Evolutionary conservation across 2,888 invertebrate species (phyloP).

Genomic region (Dendrolimus pini): DNA sequence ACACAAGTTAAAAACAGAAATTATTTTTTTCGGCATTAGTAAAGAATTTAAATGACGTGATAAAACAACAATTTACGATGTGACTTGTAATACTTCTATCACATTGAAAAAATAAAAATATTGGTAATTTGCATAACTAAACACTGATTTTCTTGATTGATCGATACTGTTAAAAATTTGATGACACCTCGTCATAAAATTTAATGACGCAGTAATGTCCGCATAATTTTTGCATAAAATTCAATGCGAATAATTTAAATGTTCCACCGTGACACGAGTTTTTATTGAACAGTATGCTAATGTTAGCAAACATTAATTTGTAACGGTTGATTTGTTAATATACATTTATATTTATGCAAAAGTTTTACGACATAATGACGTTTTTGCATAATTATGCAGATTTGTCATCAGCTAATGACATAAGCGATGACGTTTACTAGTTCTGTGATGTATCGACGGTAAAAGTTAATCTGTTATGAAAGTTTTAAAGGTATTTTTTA

Average conservation of each 20-base stretch:
- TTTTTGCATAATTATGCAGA: constrained; percentile 26
- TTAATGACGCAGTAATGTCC: constrained; percentile 49
- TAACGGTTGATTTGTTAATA: constrained; percentile 75
- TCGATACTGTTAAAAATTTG: constrained; percentile 56
- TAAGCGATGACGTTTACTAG: constrained; percentile 60
- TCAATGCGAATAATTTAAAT: constrained; percentile 17
- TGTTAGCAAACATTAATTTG: constrained; percentile 71
- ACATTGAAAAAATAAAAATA: too few relatives aligned
- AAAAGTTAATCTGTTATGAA: constrained; percentile 48
- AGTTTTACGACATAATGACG: constrained; percentile 36
- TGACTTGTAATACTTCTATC: too few relatives aligned
- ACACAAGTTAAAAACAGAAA: too few relatives aligned
- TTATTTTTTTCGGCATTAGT: too few relatives aligned
- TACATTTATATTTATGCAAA: constrained; percentile 54
- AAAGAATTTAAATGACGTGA: too few relatives aligned
- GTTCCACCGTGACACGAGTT: constrained; percentile 56
- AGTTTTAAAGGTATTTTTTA: constrained; percentile 5
- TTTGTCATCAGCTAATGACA: constrained; percentile 30
- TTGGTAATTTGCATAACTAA: neutral
- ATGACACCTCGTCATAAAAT: constrained; percentile 21
- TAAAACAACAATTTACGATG: too few relatives aligned
- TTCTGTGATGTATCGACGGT: constrained; percentile 56
- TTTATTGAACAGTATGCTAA: constrained; percentile 65
- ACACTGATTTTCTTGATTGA: constrained; percentile 45
- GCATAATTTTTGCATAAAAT: constrained; percentile 34